Base-by-base conservation (phyloP, 2,888 invertebrate species). In the Dichetophora obliterata region DNA sequence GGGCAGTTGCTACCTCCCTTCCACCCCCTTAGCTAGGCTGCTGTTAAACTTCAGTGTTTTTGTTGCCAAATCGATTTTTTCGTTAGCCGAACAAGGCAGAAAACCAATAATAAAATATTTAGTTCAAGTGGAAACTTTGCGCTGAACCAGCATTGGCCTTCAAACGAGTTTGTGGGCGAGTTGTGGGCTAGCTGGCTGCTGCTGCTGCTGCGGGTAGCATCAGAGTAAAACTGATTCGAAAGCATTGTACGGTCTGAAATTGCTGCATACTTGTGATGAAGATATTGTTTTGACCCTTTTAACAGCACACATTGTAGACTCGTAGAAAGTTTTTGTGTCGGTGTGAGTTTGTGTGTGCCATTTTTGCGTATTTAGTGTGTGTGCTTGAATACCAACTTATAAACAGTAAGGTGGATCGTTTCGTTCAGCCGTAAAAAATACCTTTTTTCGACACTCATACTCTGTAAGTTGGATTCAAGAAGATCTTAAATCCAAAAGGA, bases 261-360 rank as follows among this genome's bases (percentile, higher is more conserved):
- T 65, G 34, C 63, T 70, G 54, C 6, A 14, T 31, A 70, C 43
- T 19, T 52, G 24, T 43, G 68, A 75, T 75, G 61, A 75, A 75
- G 75, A 75, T 48, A 75, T 70, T 75, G 63, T 69, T 74, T 75
- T 75, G 75, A 75, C 75, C 75, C 75, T 75, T 75, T 75, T 69
- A 50, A 48, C 22, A 27, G 22, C 24, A 22, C 52, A 68, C 68
- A 48, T 68, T 68, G 19, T 65, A 34, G 48, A 52, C 68, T 68
- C 48, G 24, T 68, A 22, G 5, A 63, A n/a, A 3, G 14, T 63
- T 63, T 31, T 24, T 1, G 27, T 16, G 34, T 16, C n/a, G 34
- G 16, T n/a, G 34, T 65, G 63, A 31, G 34, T 34, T 14, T 34
- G 34, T 65, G 63, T 65, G 34, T 14, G 37, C 34, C 24, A 59